These are phyloP conservation scores for Ophioninae sp. DNA, from an alignment of 2,888 invertebrate genomes.

Conservation along the genomic window DNA sequence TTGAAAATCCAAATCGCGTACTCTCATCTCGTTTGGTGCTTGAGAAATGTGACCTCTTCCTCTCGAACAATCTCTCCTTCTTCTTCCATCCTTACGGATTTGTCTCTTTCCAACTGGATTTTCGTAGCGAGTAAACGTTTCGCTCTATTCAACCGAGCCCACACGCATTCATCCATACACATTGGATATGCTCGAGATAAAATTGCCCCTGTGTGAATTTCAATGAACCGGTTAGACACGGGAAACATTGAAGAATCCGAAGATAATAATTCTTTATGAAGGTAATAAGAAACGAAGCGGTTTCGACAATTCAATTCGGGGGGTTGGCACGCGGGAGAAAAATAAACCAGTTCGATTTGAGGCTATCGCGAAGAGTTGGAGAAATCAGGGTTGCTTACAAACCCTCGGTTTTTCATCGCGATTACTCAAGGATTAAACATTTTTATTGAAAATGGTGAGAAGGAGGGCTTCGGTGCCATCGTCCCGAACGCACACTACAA, in stretches of 20 bases:
- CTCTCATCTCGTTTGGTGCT: slow-evolving; percentile 52
- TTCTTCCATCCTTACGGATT: not conserved
- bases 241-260: slow-evolving; percentile 31
- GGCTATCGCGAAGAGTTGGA: no score
- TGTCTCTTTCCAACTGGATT: slow-evolving; percentile 7
- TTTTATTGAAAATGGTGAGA: no score
- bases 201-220: slow-evolving; percentile 60
- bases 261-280: slow-evolving; percentile 49
- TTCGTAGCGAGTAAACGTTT: slow-evolving; percentile 31
- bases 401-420: slow-evolving; percentile 4
- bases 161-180: slow-evolving; percentile 55
- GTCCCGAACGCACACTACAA: no score
- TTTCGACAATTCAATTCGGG: slow-evolving; percentile 43
- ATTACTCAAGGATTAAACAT: not conserved
- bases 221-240: slow-evolving; percentile 28
- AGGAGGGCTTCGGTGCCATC: no score
- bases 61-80: slow-evolving; percentile 1
- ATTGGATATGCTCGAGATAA: slow-evolving; percentile 56
- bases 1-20: slow-evolving; percentile 60
- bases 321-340: not conserved
- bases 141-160: slow-evolving; percentile 56
- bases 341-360: slow-evolving; percentile 1
- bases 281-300: slow-evolving; percentile 50
- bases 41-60: slow-evolving; percentile 64
- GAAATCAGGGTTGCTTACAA: no score